Evolutionary conservation across 2,113 vertebrate species (phyloP), one percentile per base, ranked within the genome.

Genomic region (Ophthalmolycus amberensis): DNA sequence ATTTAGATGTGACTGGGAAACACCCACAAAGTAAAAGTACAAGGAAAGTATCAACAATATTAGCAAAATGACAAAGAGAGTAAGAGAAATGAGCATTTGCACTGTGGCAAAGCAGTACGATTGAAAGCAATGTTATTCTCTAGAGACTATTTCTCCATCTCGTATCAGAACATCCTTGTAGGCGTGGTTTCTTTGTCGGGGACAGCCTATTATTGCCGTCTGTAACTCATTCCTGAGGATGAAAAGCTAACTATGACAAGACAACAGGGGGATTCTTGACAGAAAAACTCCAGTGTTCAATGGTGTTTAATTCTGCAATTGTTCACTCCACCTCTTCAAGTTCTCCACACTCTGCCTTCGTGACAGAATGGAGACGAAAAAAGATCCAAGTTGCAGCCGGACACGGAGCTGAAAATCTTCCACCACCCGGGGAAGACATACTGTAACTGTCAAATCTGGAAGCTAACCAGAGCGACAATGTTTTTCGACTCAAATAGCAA

Each of bases 201-300:
- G 73, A 70, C 76, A 83, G 84, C 34, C 44, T 62, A 77, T 86
- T 88, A 89, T 65, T 50, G 25, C 71, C 15, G 34, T 66, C 62
- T 67, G 48, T 77, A 79, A 79, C 38, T 77, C 76, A 63, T 64
- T 88, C 71, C 74, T 5, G 20, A 29, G 44, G 59, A 90, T 85
- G 56, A 87, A 86, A 86, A 81, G 65, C 77, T 60, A 80, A 81
- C 63, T 29, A 63, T 59, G 80, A 68, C 75, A 72, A 75, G 37
- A 32, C 59, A 64, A 84, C 40, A 52, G 1, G 56, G 75, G 20
- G n/a, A 59, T 74, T 87, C 46, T 65, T 46, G 16, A 72, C 22
- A 14, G 20, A 40, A 66, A 66, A 70, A 74, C 80, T 52, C 50
- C 20, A 52, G 7, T 50, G 25, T 50, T 77, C 38, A 68, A 65